Conservation (phyloP, 2,888 invertebrate genomes). For the Eubasilissa splendida region DNA sequence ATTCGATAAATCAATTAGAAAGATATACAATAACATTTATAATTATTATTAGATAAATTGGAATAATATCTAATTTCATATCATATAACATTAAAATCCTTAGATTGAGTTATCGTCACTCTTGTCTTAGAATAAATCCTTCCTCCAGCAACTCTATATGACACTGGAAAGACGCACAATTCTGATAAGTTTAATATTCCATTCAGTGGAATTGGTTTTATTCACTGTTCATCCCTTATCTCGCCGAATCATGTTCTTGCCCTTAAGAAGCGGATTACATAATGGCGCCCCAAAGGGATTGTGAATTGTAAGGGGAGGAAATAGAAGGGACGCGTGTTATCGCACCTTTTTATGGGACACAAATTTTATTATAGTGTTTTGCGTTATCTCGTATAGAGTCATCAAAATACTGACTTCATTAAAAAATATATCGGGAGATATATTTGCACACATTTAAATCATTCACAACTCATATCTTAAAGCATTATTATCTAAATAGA, state of each 20-base stretch:
- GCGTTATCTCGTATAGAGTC: constrained; percentile 13
- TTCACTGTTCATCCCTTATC: constrained; percentile 46
- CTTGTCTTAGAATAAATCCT: neutral
- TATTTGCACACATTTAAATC: too few species aligned
- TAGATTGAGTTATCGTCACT: neutral
- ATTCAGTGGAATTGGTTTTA: constrained; percentile 41
- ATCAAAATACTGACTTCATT: neutral
- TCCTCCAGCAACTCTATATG: neutral
- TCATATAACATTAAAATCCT: neutral
- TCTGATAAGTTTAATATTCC: constrained; percentile 39
- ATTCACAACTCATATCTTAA: too few species aligned
- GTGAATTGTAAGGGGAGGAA: constrained; percentile 16
- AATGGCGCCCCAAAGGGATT: constrained; percentile 47
- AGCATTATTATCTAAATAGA: too few species aligned
- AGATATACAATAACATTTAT: too few species aligned
- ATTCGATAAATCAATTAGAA: too few species aligned
- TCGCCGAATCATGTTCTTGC: constrained; percentile 43
- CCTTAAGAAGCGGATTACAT: constrained; percentile 52
- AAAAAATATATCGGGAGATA: too few species aligned
- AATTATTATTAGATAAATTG: too few species aligned
- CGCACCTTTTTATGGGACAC: constrained; percentile 45
- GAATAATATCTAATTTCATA: too few species aligned
- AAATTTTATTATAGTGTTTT: constrained; percentile 37
- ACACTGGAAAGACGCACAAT: neutral
- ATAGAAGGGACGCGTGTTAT: constrained; percentile 33